phyloP scores from a whole-genome alignment of 2,797 vertebrate species.

The Onychomys leucogaster region DNA sequence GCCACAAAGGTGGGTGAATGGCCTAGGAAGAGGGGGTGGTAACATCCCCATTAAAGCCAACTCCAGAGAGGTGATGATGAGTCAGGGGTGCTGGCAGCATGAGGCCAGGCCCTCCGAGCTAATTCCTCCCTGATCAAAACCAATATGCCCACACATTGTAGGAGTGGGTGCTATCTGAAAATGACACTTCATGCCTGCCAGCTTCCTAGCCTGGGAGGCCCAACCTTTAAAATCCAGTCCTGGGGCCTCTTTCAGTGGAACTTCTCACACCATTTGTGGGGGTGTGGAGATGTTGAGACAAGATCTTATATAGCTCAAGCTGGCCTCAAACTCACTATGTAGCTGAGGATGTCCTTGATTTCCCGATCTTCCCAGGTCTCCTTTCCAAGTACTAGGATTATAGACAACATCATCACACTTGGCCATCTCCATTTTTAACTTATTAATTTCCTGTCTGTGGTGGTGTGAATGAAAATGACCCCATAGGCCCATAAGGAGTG shows the following conservation, averaged over 20 bases:
- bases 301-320: neutral
- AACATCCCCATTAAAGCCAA: neutral
- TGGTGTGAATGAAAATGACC: neutral
- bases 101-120: neutral
- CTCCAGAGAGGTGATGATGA: neutral
- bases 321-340: neutral
- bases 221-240: no score
- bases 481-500: neutral
- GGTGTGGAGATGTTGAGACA: neutral
- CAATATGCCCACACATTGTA: neutral
- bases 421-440: neutral
- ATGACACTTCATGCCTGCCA: neutral
- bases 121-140: neutral
- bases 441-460: neutral
- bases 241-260: neutral
- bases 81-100: neutral
- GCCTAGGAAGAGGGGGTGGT: no score
- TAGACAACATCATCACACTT: neutral
- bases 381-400: neutral
- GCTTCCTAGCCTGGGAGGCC: neutral
- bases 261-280: neutral
- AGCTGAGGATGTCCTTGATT: neutral
- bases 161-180: neutral
- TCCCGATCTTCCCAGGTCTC: neutral
- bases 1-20: neutral